A percentile compares a stretch with the other conserved stretches of the same genome.
Evolutionary conservation across 2,888 invertebrate genomes (phyloP).

Genomic region (Lepeophtheirus nordmannii): DNA sequence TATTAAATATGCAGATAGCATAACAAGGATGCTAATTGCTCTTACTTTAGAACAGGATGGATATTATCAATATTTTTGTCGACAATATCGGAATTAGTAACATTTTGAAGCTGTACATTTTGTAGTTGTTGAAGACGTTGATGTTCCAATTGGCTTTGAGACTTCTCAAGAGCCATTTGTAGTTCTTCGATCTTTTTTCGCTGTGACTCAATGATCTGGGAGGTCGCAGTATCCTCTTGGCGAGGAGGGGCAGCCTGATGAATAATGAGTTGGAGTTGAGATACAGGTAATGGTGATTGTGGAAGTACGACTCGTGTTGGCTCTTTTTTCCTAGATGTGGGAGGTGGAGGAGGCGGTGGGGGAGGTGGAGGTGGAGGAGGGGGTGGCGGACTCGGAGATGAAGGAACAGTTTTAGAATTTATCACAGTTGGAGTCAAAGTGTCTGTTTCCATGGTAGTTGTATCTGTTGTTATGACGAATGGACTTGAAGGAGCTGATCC

Average conservation of each 20-base stretch:
- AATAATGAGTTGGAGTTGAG: neutral
- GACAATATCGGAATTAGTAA: no score
- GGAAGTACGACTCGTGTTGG: no score
- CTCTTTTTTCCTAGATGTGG: neutral
- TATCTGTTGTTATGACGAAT: neutral
- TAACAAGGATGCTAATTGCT: no score
- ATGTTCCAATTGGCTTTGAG: slow-evolving; percentile 5
- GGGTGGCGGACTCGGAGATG: neutral
- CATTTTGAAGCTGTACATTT: neutral
- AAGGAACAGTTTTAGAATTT: neutral
- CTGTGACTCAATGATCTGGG: slow-evolving; percentile 11
- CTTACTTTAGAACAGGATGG: no score
- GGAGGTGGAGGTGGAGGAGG: slow-evolving; percentile 1
- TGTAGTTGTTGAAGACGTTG: neutral
- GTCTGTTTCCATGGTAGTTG: neutral
- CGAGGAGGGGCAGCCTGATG: neutral
- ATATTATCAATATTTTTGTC: no score
- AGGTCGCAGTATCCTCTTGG: neutral
- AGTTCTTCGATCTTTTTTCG: slow-evolving; percentile 22
- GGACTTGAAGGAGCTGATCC: no score
- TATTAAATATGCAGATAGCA: no score
- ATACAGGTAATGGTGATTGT: no score
- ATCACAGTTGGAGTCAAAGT: slow-evolving; percentile 2
- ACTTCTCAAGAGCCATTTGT: slow-evolving; percentile 5
- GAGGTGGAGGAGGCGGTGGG: slow-evolving; percentile 1